phyloP scores from a whole-genome alignment of 2,113 vertebrate species.

The Coryphaenoides rupestris region DNA sequence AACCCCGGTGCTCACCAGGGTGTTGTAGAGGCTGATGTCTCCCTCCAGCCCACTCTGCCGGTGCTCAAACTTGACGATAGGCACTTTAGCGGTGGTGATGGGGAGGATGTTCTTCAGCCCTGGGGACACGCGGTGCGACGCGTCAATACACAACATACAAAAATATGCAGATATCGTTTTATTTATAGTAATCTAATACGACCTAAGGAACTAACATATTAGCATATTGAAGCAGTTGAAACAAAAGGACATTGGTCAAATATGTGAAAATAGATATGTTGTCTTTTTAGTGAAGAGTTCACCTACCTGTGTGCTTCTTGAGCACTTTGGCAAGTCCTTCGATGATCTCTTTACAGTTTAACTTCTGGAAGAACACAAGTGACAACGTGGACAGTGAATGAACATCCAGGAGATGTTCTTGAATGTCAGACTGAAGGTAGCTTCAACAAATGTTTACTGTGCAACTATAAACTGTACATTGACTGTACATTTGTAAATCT shows the following conservation, averaged over 20 bases:
- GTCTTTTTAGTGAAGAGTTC: neutral
- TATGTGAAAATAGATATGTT: no score
- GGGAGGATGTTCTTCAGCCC: slow-evolving; percentile 98
- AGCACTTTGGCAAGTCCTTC: slow-evolving; percentile 95
- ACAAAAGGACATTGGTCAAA: neutral
- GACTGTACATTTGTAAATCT: no score
- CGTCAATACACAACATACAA: neutral
- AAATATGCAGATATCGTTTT: neutral
- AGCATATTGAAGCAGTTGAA: no score
- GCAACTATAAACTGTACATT: no score
- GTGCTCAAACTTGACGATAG: slow-evolving; percentile 99
- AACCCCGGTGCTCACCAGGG: slow-evolving; percentile 77
- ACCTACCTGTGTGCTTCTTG: slow-evolving; percentile 91
- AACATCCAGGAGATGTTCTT: no score
- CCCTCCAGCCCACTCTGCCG: slow-evolving; percentile 90
- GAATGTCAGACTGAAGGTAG: no score
- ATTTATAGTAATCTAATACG: no score
- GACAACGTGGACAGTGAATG: neutral
- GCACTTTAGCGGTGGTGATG: slow-evolving; percentile 99
- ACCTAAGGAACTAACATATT: neutral
- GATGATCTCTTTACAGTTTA: slow-evolving; percentile 99
- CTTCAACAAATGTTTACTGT: no score
- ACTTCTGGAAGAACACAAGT: slow-evolving; percentile 73
- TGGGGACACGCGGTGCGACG: slow-evolving; percentile 47
- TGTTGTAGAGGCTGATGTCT: slow-evolving; percentile 98